Percentiles rank a stretch among this genome's conserved stretches.
phyloP scores from a whole-genome alignment of 1,140 invertebrate species.

The Cephus cinctus region DNA sequence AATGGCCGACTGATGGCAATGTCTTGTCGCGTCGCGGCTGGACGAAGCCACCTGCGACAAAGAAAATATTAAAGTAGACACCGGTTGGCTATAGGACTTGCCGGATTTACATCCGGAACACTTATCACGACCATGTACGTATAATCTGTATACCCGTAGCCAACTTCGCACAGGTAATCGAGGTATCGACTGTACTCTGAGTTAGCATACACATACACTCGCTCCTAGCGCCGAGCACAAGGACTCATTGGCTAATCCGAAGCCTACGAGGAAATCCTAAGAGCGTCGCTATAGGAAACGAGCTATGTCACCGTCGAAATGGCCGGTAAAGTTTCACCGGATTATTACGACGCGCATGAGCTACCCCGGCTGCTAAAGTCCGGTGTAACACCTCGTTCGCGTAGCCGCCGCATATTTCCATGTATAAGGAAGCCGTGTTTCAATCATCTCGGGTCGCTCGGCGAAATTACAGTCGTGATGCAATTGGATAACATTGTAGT shows the following conservation, averaged over 20 bases:
- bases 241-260: no score
- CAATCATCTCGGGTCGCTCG: conserved; percentile 30
- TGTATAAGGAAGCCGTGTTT: conserved; percentile 44
- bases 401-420: conserved; percentile 42
- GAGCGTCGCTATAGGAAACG: no score
- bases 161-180: background rate
- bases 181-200: no score
- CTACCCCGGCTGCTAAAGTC: no score
- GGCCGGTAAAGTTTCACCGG: no score
- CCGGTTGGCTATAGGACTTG: no score
- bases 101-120: conserved; percentile 43
- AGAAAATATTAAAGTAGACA: conserved; percentile 34
- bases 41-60: conserved; percentile 49
- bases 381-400: conserved; percentile 49
- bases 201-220: no score
- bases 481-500: conserved; percentile 38
- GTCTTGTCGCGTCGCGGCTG: conserved; percentile 52
- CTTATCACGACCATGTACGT: no score
- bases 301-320: no score
- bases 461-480: conserved; percentile 32
- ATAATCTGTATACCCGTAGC: background rate
- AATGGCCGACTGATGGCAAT: conserved; percentile 54
- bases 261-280: no score
- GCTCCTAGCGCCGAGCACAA: no score
- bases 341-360: no score